Conservation (phyloP, 1,140 invertebrate genomes). For the Drosophila ficusphila region DNA sequence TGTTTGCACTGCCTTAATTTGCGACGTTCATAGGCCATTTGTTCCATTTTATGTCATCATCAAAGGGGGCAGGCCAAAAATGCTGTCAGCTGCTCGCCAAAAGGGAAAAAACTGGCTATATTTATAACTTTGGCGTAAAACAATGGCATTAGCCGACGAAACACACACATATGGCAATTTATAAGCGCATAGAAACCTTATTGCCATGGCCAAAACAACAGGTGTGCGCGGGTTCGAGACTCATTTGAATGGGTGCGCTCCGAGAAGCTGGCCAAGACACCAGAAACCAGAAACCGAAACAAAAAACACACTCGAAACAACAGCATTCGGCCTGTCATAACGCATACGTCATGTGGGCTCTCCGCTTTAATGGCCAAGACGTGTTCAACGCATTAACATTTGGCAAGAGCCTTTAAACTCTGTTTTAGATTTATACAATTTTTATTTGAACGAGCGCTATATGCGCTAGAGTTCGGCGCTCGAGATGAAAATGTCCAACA, state of each 20-base stretch:
- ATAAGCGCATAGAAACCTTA: slow-evolving; percentile 61
- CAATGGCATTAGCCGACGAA: slow-evolving; percentile 22
- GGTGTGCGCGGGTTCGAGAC: slow-evolving; percentile 52
- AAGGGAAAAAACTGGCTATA: neutral
- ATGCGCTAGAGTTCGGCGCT: neutral
- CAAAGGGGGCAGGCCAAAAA: slow-evolving; percentile 50
- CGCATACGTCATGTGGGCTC: slow-evolving; percentile 72
- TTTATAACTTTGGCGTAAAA: slow-evolving; percentile 27
- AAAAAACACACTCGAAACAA: slow-evolving; percentile 25
- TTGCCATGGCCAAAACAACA: slow-evolving; percentile 72
- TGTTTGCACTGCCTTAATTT: slow-evolving; percentile 81
- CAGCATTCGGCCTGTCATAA: slow-evolving; percentile 68
- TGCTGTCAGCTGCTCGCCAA: slow-evolving; percentile 63
- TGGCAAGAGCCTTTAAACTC: slow-evolving; percentile 60
- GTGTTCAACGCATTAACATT: slow-evolving; percentile 79
- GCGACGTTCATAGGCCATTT: slow-evolving; percentile 78
- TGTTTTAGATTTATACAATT: slow-evolving; percentile 66
- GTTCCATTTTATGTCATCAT: slow-evolving; percentile 82
- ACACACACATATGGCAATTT: slow-evolving; percentile 62
- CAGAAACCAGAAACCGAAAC: slow-evolving; percentile 7
- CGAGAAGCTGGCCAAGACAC: slow-evolving; percentile 58
- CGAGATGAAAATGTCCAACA: slow-evolving; percentile 55
- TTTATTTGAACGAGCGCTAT: slow-evolving; percentile 39
- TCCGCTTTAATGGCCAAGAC: slow-evolving; percentile 72
- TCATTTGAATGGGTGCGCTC: slow-evolving; percentile 70